Evolutionary conservation across 2,113 vertebrate species (phyloP).

Genomic region (Brachyistius frenatus): DNA sequence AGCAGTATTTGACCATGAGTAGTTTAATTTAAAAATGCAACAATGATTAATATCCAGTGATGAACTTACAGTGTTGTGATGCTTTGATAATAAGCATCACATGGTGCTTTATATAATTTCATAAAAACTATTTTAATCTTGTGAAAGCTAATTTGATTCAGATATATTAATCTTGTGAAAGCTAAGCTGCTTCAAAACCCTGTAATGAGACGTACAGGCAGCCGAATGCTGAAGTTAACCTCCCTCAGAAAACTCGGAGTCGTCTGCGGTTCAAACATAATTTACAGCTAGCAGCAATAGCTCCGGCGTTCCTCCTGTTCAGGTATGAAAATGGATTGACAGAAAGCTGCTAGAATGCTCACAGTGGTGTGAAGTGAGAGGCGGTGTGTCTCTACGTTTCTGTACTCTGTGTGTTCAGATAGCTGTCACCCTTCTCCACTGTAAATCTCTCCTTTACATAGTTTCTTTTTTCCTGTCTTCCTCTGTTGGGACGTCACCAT

Average conservation of each 20-base stretch:
- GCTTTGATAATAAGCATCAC: no score
- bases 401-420: slow-evolving; percentile 37
- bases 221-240: no score
- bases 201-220: background rate
- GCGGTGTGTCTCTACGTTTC: slow-evolving; percentile 12
- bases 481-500: slow-evolving; percentile 17
- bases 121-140: no score
- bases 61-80: no score
- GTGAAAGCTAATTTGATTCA: no score
- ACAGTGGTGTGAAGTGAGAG: slow-evolving; percentile 71
- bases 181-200: no score
- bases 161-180: no score
- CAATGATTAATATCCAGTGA: no score
- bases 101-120: no score
- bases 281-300: slow-evolving; percentile 20
- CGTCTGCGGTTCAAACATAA: background rate
- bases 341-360: slow-evolving; percentile 74
- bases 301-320: slow-evolving; percentile 23
- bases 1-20: no score
- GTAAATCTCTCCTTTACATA: slow-evolving; percentile 62
- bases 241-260: no score
- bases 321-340: slow-evolving; percentile 53
- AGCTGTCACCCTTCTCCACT: slow-evolving; percentile 23
- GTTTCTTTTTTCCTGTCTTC: slow-evolving; percentile 67
- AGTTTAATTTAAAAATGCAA: no score